Evolutionary conservation across 1,140 invertebrate species (phyloP), one percentile per base, ranked within the genome.

Genomic region (Habropoda laboriosa): DNA sequence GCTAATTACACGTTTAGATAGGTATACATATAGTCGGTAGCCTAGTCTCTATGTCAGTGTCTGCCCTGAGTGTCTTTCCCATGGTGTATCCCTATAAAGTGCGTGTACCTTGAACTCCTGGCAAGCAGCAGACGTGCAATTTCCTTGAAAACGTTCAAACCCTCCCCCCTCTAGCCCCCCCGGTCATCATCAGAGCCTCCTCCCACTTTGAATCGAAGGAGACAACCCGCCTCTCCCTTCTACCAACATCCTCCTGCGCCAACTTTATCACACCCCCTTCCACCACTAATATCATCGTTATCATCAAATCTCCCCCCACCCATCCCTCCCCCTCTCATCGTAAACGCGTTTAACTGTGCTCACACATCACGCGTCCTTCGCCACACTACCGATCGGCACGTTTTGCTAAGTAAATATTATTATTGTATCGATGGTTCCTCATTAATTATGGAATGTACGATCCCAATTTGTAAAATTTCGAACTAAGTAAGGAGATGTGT

Each of bases 361-460:
- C 89, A 88, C 87, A 85, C 87, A 85, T 87, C 87, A 89, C 87
- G 82, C 84, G 84, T 85, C 87, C 86, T 89, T 89, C 85, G 81
- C 86, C 90, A 89, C 87, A 90, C 84, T 88, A 87, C 82, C 82
- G 86, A 92, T 92, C 90, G 90, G 91, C 89, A 92, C 81, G 79
- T 90, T 90, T 90, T 91, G 88, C 86, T 90, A 87, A 89, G 88
- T 91, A 88, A 89, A 88, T 89, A 87, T 86, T 85, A 86, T 89
- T 89, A 92, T 90, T 90, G 87, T 92, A 92, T 92, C 90, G 90
- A 91, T 92, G 90, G 91, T 91, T 92, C 90, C 90, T 92, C 85
- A 88, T 89, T 90, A 90, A 91, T 88, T 90, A 90, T 88, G 84
- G 83, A 86, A 89, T 90, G 85, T 91, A 92, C 81, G 82, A 81